Evolutionary conservation across 2,888 invertebrate species (phyloP), one percentile per base, ranked within the genome.

Genomic region (Archips xylosteana): DNA sequence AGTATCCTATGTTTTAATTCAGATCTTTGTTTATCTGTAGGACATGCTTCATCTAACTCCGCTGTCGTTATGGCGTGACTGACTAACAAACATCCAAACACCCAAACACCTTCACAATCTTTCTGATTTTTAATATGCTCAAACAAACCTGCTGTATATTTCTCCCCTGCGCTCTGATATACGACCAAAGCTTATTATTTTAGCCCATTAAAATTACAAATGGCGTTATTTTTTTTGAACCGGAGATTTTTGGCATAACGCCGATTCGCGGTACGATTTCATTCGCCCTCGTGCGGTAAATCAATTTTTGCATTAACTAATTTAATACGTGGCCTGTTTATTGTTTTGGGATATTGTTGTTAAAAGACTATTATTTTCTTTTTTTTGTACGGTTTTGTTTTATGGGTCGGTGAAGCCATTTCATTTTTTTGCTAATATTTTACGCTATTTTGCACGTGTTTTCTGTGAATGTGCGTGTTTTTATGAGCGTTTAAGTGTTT

Each of bases 261-360:
- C 92, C 92, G 88, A 87, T 85, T 79, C 77, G 81, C 82, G 86
- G 85, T 88, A 82, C 81, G 87, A 87, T 91, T 91, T 91, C 89
- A 90, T 91, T 90, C 85, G 84, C 80, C 83, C 87, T 77, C 79
- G 78, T 75, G 80, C 77, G 77, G 82, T 93, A 92, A 92, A 94
- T 93, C 92, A 92, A 88, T 88, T 91, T 91, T 89, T 90, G 90
- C 90, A 92, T 92, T 91, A 91, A 91, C 89, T 92, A 91, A 93
- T 92, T 92, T 89, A 90, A 92, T 93, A 90, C 91, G 92, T 88
- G 88, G 85, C 82, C 89, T 91, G 92, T 92, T 94, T 92, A 93
- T 92, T 90, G 89, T 89, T 85, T 85, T 82, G 83, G 87, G 86
- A 90, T 88, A 92, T 91, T 87, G 90, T 87, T 89, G 88, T 88